Evolutionary conservation across 2,113 vertebrate species (phyloP), one percentile per base, ranked within the genome.

Genomic region (Apistogramma diplotaenia): DNA sequence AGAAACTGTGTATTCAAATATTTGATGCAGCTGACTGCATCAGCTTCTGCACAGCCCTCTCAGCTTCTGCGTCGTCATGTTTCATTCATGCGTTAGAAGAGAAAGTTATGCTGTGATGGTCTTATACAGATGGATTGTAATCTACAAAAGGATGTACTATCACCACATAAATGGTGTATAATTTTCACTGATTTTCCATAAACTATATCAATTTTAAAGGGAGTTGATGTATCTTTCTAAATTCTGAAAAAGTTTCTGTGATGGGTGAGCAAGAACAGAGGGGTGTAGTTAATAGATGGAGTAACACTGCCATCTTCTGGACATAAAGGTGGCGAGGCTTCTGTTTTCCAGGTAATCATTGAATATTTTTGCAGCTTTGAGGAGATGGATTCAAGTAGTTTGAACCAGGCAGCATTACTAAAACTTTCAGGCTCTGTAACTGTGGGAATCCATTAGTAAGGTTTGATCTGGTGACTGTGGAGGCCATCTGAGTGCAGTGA

Each of bases 291-390:
- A 33, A 81, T 71, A 85, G 57, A 79, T 83, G 55, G 53, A 84
- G 70, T 58, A 37, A 78, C 62, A 85, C 65, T 80, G 82, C 54
- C 77, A 83, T 49, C 92, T 91, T 43, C 67, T 92, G 90, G 74
- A 10, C 23, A 33, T 3, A 7, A 18, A 13, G 58, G 16, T 43
- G 16, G 15, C 35, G 9, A 37, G 61, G 8, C 40, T 27, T 65
- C 46, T 46, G 11, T 43, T 43, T 43, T 43, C 62, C 40, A n/a
- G 7, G 62, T 49, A 70, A 27, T 49, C 7, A 7, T 19, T 70
- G 15, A 1, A 15, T 43, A 16, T 37, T 27, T 9, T 29, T 40
- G 23, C 43, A 51, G 25, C 25, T 29, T 49, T n/a, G 37, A 70
- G 25, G 40, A 70, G 25, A 5, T 27, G 37, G 23, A 10, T 49